These are phyloP conservation scores for Drosophila watanabei DNA, from an alignment of 1,140 invertebrate species.

Conservation along the genomic window DNA sequence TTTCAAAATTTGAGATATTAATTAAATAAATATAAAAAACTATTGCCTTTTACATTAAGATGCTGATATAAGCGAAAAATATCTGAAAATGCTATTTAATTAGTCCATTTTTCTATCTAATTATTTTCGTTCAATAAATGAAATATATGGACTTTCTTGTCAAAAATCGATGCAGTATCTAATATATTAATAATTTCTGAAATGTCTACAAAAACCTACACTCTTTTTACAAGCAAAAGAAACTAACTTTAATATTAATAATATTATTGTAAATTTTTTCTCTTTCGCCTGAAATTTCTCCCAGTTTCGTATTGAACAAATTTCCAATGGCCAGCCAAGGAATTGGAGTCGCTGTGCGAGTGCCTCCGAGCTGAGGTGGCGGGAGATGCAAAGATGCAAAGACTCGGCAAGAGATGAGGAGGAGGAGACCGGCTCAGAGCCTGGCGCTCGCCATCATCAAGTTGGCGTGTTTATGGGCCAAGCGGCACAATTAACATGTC, in stretches of 20 bases:
- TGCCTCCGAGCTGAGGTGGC: neutral
- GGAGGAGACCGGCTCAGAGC: slow-evolving; percentile 48
- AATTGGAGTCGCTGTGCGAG: slow-evolving; percentile 9
- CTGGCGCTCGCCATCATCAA: slow-evolving; percentile 84
- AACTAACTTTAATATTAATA: neutral
- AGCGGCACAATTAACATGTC: slow-evolving; percentile 85
- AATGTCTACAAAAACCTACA: too few relatives aligned
- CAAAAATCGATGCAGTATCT: too few relatives aligned
- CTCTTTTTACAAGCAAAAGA: neutral
- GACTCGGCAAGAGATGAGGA: neutral
- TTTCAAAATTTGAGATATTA: too few relatives aligned
- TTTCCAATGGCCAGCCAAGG: slow-evolving; percentile 18
- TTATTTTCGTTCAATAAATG: too few relatives aligned
- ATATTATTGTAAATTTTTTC: too few relatives aligned
- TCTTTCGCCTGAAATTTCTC: neutral
- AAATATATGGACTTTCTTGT: too few relatives aligned
- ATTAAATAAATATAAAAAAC: too few relatives aligned
- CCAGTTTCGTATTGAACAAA: slow-evolving; percentile 8
- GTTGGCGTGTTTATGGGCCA: slow-evolving; percentile 84
- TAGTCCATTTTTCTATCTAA: too few relatives aligned
- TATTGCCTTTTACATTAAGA: too few relatives aligned
- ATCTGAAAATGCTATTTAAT: too few relatives aligned
- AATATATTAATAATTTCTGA: too few relatives aligned
- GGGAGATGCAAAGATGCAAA: neutral
- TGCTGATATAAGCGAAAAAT: too few relatives aligned